Evolutionary conservation across 2,797 vertebrate species (phyloP), one percentile per base, ranked within the genome.

Genomic region (Eulemur rubriventer): DNA sequence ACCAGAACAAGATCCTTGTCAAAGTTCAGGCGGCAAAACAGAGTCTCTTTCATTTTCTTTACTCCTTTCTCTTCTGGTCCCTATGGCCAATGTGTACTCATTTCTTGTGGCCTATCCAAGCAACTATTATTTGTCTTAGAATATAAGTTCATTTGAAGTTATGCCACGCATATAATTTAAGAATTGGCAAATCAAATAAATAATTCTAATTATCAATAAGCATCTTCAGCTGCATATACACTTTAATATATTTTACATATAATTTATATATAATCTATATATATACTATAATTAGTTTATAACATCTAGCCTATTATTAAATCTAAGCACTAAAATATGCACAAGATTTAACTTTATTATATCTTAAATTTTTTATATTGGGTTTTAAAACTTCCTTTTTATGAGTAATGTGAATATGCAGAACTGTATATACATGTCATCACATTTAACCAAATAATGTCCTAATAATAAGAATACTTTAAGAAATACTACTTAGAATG

Each of bases 391-490:
- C 11, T 91, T 94, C n/a, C 30, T 75, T 91, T 80, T 90, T 63
- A 93, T 69, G 48, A 90, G 6, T 83, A 88, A 96, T 63, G 41
- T 97, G 26, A 28, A 63, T 55, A 89, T 33, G 1, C 0, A 80
- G 20, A 92, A 72, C 4, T 78, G 30, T 50, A 4, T 63, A 67
- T 46, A 86, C 17, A 75, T 8, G 35, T 43, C 26, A 82, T 43
- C 78, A 94, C 24, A 95, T 20, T 86, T 89, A 96, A 86, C 70
- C 24, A 97, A 84, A 75, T 84, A 69, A n/a, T 73, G 11, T 52
- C 41, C 30, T 30, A 92, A 57, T 38, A 95, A 48, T 85, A 61
- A 88, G 18, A 88, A 70, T 80, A 79, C 79, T 86, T 65, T 89
- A 81, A 89, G 41, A 93, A 89, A 75, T 57, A 75, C 18, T n/a